These are phyloP conservation scores for Pan paniscus DNA, from an alignment of 2,113 vertebrate genomes.

Conservation along the genomic window DNA sequence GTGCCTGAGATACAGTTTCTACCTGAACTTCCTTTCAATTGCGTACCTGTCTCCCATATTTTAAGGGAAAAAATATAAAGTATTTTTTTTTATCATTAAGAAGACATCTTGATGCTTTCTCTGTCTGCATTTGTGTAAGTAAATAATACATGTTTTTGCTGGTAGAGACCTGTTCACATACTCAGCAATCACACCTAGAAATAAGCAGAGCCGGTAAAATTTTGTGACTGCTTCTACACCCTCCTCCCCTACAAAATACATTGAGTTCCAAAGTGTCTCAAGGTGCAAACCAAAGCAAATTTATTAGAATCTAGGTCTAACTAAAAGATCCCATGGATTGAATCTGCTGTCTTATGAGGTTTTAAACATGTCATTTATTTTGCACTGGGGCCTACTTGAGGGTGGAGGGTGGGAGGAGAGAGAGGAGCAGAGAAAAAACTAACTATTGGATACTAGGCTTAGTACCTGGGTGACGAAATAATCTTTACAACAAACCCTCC, in stretches of 20 bases:
- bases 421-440: no score
- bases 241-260: not conserved
- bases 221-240: not conserved
- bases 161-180: not conserved
- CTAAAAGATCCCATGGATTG: slow-evolving; percentile 41
- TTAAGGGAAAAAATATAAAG: slow-evolving; percentile 24
- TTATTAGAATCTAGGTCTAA: slow-evolving; percentile 46
- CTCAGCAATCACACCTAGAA: not conserved
- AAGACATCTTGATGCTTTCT: slow-evolving; percentile 13
- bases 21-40: not conserved
- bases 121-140: not conserved
- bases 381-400: no score
- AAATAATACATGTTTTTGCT: not conserved
- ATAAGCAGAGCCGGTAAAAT: not conserved
- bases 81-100: not conserved
- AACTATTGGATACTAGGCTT: no score
- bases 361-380: slow-evolving; percentile 63
- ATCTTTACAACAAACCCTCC: no score
- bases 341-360: slow-evolving; percentile 34
- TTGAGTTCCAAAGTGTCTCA: not conserved
- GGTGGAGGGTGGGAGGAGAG: no score
- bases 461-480: no score
- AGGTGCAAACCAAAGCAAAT: slow-evolving; percentile 27
- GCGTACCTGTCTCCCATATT: not conserved
- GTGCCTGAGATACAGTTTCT: not conserved